These are phyloP conservation scores for Chymomyza procnemis DNA, from an alignment of 2,888 invertebrate species.

Conservation along the genomic window DNA sequence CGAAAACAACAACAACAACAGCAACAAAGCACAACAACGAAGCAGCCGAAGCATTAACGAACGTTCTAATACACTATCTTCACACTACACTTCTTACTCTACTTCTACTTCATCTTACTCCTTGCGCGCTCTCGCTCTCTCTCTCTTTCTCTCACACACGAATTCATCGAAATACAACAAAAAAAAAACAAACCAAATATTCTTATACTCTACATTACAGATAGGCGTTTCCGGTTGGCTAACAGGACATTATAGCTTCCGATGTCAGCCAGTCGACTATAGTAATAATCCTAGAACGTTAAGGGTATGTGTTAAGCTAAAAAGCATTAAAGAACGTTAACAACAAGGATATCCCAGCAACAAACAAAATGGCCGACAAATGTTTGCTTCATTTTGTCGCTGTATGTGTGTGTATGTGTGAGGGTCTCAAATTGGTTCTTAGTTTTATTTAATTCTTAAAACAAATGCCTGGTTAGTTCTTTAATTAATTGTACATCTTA, in stretches of 20 bases:
- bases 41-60: constrained; percentile 1
- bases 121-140: too few species aligned
- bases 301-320: constrained; percentile 84
- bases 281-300: constrained; percentile 93
- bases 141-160: background rate
- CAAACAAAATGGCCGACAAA: constrained; percentile 16
- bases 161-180: background rate
- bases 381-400: constrained; percentile 15
- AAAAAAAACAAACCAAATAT: constrained; percentile 9
- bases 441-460: constrained; percentile 3
- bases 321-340: constrained; percentile 32
- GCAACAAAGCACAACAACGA: too few species aligned
- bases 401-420: constrained; percentile 13
- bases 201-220: constrained; percentile 80
- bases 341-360: constrained; percentile 11
- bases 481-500: background rate
- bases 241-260: constrained; percentile 95
- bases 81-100: background rate
- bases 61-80: background rate
- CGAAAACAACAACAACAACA: background rate
- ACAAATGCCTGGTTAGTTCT: background rate
- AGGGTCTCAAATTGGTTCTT: constrained; percentile 1
- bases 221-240: constrained; percentile 95
- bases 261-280: constrained; percentile 98
- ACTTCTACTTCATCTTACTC: too few species aligned